Base-by-base conservation (phyloP, 2,888 invertebrate species). In the Coenonympha glycerion region DNA sequence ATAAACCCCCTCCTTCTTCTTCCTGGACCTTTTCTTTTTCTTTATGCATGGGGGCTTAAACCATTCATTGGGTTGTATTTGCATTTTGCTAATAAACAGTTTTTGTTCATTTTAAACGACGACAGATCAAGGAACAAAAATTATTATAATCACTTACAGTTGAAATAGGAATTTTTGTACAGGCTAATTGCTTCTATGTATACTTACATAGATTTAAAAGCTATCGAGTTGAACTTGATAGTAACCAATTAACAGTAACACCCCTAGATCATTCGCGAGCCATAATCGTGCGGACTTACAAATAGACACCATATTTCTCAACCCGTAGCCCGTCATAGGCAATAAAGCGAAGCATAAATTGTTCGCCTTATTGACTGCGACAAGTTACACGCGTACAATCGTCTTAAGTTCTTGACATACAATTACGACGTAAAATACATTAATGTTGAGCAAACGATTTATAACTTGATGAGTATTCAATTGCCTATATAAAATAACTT, bases 391-490 rank as follows among this genome's bases (percentile, higher is more conserved):
- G 40, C 53, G 41, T 36, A 44, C 47, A 54, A 40, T 19, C 42
- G 24, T 47, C 34, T 45, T 28, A 34, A 52, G 57, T 52, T 57
- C 55, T 58, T 57, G 60, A 57, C 57, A 58, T 52, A 57, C 57
- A 58, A 58, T 55, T 53, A 55, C 52, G 44, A 51, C 45, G 44
- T 53, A 47, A 53, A 53, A 55, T 53, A 49, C 47, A 47, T 53
- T 56, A 46, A 44, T 21, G 49, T 45, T 53, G 47, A 50, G 44
- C 40, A 41, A 56, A 48, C 47, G 50, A 56, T 48, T 56, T 56
- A 56, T 50, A 51, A 41, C 34, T 26, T 46, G 50, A 56, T 53
- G 55, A 48, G 22, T 24, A 44, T 50, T 46, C 45, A 50, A 51
- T 55, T 56, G 50, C 13, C 41, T 41, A 47, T 41, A 47, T 56